phyloP scores from a whole-genome alignment of 2,888 invertebrate species.

The Hofmannophila pseudospretella region DNA sequence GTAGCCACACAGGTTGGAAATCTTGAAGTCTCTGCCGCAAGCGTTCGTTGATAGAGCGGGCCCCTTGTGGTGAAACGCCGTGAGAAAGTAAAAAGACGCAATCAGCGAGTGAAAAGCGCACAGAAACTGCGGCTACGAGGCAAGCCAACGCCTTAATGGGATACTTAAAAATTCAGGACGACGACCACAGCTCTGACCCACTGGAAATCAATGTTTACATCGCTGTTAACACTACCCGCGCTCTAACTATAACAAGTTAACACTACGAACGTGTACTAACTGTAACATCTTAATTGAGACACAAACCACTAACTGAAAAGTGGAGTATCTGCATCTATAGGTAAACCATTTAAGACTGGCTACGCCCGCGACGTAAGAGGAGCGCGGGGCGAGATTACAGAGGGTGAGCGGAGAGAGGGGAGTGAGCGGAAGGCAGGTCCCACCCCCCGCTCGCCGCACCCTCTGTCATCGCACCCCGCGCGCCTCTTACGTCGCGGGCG shows the following conservation, averaged over 20 bases:
- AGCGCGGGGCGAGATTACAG: too few species aligned
- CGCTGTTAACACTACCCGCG: constrained; percentile 21
- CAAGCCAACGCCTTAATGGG: constrained; percentile 48
- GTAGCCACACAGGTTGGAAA: constrained; percentile 16
- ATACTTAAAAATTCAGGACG: constrained; percentile 72
- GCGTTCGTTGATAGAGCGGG: constrained; percentile 42
- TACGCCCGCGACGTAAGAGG: too few species aligned
- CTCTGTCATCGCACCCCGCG: too few species aligned
- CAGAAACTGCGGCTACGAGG: constrained; percentile 31
- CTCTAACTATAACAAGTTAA: neutral
- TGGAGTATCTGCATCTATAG: too few species aligned
- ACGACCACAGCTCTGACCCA: constrained; percentile 49
- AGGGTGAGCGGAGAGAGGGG: too few species aligned
- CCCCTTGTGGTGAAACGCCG: constrained; percentile 44
- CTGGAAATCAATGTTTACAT: constrained; percentile 31
- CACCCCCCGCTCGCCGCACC: too few species aligned
- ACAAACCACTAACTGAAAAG: too few species aligned
- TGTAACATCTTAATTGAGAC: constrained; percentile 2
- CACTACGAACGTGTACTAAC: constrained; percentile 12
- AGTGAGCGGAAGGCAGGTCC: too few species aligned
- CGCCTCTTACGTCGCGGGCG: too few species aligned
- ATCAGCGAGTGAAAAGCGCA: constrained; percentile 67
- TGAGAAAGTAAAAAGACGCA: constrained; percentile 71
- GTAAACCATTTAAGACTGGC: too few species aligned
- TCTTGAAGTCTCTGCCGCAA: constrained; percentile 32